Evolutionary conservation across 2,888 invertebrate genomes (phyloP).

Genomic region (Epirrhoe tristata): DNA sequence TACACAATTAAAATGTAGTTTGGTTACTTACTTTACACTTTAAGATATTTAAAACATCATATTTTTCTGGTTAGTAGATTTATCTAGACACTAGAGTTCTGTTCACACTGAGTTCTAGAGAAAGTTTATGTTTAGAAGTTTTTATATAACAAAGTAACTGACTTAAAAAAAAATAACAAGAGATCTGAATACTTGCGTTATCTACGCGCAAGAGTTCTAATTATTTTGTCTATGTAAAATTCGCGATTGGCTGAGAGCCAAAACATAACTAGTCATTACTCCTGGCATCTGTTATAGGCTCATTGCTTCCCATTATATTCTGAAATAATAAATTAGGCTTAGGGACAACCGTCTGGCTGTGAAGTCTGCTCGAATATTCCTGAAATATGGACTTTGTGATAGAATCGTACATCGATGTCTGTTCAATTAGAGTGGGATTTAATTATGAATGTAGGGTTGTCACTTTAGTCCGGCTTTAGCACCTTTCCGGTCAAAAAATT

Average conservation of each 20-base stretch:
- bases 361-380: constrained; percentile 41
- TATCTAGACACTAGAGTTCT: too few species aligned
- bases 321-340: constrained; percentile 34
- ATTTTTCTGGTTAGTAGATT: too few species aligned
- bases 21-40: neutral
- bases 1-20: neutral
- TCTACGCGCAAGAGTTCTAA: too few species aligned
- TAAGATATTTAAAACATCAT: neutral
- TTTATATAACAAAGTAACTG: too few species aligned
- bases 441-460: constrained; percentile 57
- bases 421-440: constrained; percentile 63
- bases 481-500: neutral
- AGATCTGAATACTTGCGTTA: too few species aligned
- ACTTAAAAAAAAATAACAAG: too few species aligned
- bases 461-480: neutral
- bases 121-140: too few species aligned
- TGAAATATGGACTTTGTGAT: constrained; percentile 47
- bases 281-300: constrained; percentile 16
- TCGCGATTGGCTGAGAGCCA: constrained; percentile 4
- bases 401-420: constrained; percentile 46
- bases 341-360: constrained; percentile 38
- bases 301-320: constrained; percentile 30
- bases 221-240: neutral
- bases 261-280: constrained; percentile 8
- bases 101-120: too few species aligned